phyloP scores from a whole-genome alignment of 2,797 vertebrate species.

The Tympanoctomys barrerae region DNA sequence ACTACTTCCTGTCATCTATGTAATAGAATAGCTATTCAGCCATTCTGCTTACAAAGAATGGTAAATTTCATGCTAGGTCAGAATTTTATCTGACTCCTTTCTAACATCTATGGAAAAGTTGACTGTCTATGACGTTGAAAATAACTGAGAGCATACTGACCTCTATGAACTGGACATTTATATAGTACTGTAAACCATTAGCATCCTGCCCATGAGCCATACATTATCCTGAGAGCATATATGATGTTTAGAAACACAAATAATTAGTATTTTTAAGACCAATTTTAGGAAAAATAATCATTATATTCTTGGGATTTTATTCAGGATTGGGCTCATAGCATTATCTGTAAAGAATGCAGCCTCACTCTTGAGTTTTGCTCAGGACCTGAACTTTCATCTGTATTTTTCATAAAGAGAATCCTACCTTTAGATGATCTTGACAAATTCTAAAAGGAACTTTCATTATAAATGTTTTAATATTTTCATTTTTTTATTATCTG shows the following conservation, averaged over 20 bases:
- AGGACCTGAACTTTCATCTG: background rate
- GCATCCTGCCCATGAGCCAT: background rate
- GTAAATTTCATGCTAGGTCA: background rate
- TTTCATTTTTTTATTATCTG: slow-evolving; percentile 11
- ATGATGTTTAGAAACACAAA: slow-evolving; percentile 20
- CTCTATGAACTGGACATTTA: background rate
- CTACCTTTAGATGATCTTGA: background rate
- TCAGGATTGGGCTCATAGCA: background rate
- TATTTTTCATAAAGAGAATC: slow-evolving; percentile 44
- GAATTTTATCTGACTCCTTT: slow-evolving; percentile 16
- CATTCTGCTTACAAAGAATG: background rate
- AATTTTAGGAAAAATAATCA: background rate
- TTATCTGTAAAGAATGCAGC: slow-evolving; percentile 6
- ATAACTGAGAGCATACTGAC: slow-evolving; percentile 35
- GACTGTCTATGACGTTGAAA: background rate
- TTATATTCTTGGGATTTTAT: slow-evolving; percentile 44
- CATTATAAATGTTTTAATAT: slow-evolving; percentile 18
- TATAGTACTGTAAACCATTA: background rate
- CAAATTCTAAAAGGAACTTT: slow-evolving; percentile 15
- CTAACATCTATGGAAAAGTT: slow-evolving; percentile 48
- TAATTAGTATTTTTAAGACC: background rate
- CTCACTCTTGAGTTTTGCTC: slow-evolving; percentile 15
- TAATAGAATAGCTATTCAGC: background rate
- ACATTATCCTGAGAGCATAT: background rate
- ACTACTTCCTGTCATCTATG: background rate